Percentiles rank a stretch among this genome's conserved stretches.
phyloP scores from a whole-genome alignment of 2,113 vertebrate genomes.

The Camelus dromedarius region DNA sequence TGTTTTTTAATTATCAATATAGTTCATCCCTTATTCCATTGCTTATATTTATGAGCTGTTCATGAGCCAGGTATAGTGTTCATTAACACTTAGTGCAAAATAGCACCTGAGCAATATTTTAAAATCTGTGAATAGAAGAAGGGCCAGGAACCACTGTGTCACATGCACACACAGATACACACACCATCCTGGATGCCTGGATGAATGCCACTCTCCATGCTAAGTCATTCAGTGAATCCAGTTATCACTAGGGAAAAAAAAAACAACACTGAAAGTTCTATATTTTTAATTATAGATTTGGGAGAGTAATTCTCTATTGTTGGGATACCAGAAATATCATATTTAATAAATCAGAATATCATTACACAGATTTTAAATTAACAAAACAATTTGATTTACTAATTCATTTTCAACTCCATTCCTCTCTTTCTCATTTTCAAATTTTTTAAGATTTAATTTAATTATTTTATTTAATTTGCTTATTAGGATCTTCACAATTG shows the following conservation, averaged over 20 bases:
- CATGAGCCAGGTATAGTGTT: neutral
- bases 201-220: neutral
- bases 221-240: neutral
- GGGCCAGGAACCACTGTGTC: neutral
- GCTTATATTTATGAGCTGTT: neutral
- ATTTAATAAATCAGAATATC: neutral
- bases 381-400: slow-evolving; percentile 5
- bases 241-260: neutral
- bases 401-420: neutral
- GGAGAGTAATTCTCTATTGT: neutral
- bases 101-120: neutral
- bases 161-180: neutral
- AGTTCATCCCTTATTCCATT: neutral
- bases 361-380: neutral
- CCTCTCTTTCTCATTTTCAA: neutral
- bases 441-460: neutral
- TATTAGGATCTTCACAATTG: neutral
- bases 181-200: neutral
- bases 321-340: neutral
- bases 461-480: neutral
- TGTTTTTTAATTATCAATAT: neutral
- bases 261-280: neutral
- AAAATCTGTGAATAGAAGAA: neutral
- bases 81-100: neutral
- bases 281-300: neutral